Conservation (phyloP, 2,888 invertebrate species). For the Steromphala cineraria region DNA sequence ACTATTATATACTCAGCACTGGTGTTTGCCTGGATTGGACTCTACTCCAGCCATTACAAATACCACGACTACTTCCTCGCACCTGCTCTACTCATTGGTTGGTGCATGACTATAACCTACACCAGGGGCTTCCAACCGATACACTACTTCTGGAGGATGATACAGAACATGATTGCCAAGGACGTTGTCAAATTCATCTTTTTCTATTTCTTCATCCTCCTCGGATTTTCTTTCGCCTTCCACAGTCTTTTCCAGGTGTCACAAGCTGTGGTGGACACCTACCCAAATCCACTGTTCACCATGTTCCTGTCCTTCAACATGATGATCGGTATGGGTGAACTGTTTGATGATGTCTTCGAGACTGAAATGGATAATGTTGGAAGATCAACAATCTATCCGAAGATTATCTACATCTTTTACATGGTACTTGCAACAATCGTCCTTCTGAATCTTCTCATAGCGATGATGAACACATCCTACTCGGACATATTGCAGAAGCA, state of each 20-base stretch:
- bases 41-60: constrained; percentile 40
- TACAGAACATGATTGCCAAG: constrained; percentile 69
- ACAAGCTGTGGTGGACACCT: constrained; percentile 41
- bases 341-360: constrained; percentile 57
- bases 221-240: constrained; percentile 71
- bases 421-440: constrained; percentile 66
- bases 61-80: constrained; percentile 68
- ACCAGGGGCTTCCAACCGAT: constrained; percentile 70
- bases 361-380: constrained; percentile 47
- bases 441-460: constrained; percentile 67
- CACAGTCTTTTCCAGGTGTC: constrained; percentile 66
- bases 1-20: constrained; percentile 52
- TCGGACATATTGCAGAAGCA: constrained; percentile 58
- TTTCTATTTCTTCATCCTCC: constrained; percentile 69
- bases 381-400: constrained; percentile 47
- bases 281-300: constrained; percentile 56
- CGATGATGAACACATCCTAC: constrained; percentile 72
- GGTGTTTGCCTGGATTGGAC: constrained; percentile 63
- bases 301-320: constrained; percentile 70
- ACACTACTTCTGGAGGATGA: constrained; percentile 71
- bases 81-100: constrained; percentile 66
- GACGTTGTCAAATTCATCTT: constrained; percentile 69
- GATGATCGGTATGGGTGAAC: constrained; percentile 71
- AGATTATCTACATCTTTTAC: constrained; percentile 67
- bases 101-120: constrained; percentile 70